Evolutionary conservation across 1,140 invertebrate species (phyloP).

Genomic region (Helicoverpa armigera): DNA sequence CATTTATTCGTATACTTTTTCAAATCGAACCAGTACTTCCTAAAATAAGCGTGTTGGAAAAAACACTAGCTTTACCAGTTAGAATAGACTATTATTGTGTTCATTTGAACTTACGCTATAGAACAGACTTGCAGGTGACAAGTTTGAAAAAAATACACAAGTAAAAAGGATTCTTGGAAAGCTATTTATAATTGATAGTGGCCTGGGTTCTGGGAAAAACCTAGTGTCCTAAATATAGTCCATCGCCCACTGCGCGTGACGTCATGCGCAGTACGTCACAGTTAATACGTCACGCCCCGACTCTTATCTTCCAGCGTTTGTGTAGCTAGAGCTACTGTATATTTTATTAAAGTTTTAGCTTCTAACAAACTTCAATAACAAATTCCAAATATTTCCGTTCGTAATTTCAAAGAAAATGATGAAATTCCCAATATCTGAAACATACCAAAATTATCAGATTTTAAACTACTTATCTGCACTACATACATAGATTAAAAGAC

Average conservation of each 20-base stretch:
- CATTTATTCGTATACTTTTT: too few relatives aligned
- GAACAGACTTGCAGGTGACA: too few relatives aligned
- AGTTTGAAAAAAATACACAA: too few relatives aligned
- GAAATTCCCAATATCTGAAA: neutral
- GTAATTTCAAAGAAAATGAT: neutral
- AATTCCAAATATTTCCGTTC: too few relatives aligned
- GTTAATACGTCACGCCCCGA: slow-evolving; percentile 56
- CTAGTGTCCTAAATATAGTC: slow-evolving; percentile 26
- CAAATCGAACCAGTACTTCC: too few relatives aligned
- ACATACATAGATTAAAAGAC: neutral
- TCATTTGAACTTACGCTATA: too few relatives aligned
- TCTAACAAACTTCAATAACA: too few relatives aligned
- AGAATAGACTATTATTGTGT: too few relatives aligned
- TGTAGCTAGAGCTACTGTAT: neutral
- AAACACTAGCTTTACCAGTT: too few relatives aligned
- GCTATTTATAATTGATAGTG: slow-evolving; percentile 4
- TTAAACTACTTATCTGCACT: neutral
- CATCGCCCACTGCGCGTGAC: slow-evolving; percentile 50
- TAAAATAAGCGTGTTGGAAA: too few relatives aligned
- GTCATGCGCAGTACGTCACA: slow-evolving; percentile 65
- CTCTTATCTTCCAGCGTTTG: neutral
- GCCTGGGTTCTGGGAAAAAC: slow-evolving; percentile 13
- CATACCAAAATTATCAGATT: neutral
- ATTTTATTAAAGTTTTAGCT: neutral
- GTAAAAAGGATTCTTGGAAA: neutral